Percentiles rank a stretch among this genome's conserved stretches.
phyloP scores from a whole-genome alignment of 1,140 invertebrate genomes.

The Mizuhopecten yessoensis region DNA sequence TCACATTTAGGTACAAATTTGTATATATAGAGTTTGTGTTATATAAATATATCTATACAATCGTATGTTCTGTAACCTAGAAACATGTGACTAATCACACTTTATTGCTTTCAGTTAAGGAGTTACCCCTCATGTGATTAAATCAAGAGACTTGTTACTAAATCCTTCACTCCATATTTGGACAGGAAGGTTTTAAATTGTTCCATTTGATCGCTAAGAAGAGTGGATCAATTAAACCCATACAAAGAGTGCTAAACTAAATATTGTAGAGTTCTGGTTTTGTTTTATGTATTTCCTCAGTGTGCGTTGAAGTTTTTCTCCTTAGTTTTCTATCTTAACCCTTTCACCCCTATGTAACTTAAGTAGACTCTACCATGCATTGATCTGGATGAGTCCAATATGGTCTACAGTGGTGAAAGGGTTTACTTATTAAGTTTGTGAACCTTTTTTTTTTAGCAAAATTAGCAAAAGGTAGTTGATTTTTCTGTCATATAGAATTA shows the following conservation, averaged over 20 bases:
- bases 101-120: neutral
- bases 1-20: slow-evolving; percentile 10
- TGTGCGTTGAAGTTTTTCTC: slow-evolving; percentile 27
- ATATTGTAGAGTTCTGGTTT: slow-evolving; percentile 9
- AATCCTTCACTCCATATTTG: neutral
- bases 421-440: slow-evolving; percentile 39
- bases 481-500: neutral
- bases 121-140: neutral
- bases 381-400: too few species aligned
- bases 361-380: too few species aligned
- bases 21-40: slow-evolving; percentile 33
- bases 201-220: neutral
- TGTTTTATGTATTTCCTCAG: neutral
- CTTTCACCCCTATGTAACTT: too few species aligned
- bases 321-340: neutral
- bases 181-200: neutral
- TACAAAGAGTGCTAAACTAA: slow-evolving; percentile 23
- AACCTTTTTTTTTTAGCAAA: neutral
- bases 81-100: neutral
- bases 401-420: too few species aligned
- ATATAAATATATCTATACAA: slow-evolving; percentile 33
- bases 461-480: neutral
- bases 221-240: neutral
- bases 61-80: slow-evolving; percentile 32
- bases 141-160: neutral